Evolutionary conservation across 2,113 vertebrate species (phyloP).

Genomic region (Catagonus wagneri): DNA sequence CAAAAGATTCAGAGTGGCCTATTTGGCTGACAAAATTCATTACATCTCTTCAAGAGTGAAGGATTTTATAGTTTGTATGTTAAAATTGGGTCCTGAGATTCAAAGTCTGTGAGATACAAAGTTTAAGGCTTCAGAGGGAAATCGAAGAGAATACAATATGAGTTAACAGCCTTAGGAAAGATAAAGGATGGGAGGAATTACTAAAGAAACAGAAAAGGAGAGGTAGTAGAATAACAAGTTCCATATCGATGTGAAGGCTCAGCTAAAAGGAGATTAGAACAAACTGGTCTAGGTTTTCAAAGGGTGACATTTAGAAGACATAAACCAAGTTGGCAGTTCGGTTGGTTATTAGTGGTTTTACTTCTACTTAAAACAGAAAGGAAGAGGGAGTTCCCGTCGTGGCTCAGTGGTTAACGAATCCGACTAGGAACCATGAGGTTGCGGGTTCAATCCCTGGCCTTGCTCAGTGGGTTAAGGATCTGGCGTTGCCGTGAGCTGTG

Average conservation of each 20-base stretch:
- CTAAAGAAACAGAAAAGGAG: conserved; percentile 53
- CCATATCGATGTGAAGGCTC: not conserved
- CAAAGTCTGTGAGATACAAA: conserved; percentile 31
- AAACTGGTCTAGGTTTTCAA: conserved; percentile 4
- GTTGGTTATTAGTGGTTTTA: not conserved
- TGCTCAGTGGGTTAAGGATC: no score
- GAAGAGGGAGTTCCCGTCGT: not conserved
- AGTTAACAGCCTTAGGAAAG: conserved; percentile 51
- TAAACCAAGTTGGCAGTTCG: not conserved
- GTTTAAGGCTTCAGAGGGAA: conserved; percentile 10
- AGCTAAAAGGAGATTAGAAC: not conserved
- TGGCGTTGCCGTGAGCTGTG: no score
- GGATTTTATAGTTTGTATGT: not conserved
- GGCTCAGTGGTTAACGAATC: no score
- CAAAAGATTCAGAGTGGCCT: not conserved
- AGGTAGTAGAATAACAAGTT: conserved; percentile 35
- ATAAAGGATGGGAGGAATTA: conserved; percentile 10
- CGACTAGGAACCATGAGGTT: no score
- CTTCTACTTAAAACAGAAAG: not conserved
- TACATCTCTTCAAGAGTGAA: not conserved
- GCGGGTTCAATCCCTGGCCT: no score
- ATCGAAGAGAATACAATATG: not conserved
- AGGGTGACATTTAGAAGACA: not conserved
- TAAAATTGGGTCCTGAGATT: not conserved
- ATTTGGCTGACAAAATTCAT: conserved; percentile 16